phyloP scores from a whole-genome alignment of 2,113 vertebrate species.

The Otocyon megalotis region DNA sequence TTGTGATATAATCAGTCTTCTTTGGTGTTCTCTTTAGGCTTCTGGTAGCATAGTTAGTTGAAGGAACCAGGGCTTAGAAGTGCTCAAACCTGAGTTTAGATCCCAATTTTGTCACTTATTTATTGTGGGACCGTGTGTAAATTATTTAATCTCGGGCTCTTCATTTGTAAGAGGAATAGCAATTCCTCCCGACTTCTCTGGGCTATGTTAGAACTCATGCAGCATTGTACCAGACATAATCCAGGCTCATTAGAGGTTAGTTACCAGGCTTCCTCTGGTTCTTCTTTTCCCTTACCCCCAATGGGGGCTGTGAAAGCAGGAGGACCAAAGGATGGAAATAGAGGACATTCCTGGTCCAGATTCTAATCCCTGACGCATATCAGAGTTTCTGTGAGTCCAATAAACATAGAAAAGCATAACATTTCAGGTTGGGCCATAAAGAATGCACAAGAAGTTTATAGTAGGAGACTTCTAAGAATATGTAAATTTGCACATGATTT shows the following conservation, averaged over 20 bases:
- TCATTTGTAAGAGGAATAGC: not conserved
- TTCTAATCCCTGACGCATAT: not conserved
- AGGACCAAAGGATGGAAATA: not conserved
- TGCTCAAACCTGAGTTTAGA: not conserved
- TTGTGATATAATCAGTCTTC: not conserved
- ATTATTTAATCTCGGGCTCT: not conserved
- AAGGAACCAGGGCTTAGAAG: not conserved
- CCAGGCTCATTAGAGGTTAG: not conserved
- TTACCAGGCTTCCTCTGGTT: not conserved
- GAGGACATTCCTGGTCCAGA: not conserved
- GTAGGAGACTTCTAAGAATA: not conserved
- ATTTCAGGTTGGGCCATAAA: not conserved
- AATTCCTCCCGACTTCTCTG: not conserved
- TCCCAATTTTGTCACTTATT: not conserved
- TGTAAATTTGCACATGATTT: not conserved
- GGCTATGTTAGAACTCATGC: not conserved
- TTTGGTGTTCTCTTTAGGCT: not conserved
- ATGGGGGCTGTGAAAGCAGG: not conserved
- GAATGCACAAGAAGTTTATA: not conserved
- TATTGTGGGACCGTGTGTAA: not conserved
- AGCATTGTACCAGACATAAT: not conserved
- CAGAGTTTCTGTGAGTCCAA: not conserved
- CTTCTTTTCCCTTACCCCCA: not conserved
- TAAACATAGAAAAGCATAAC: not conserved
- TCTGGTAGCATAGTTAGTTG: not conserved